Evolutionary conservation across 2,888 invertebrate genomes (phyloP).

Genomic region (Phymatocera aterrima): DNA sequence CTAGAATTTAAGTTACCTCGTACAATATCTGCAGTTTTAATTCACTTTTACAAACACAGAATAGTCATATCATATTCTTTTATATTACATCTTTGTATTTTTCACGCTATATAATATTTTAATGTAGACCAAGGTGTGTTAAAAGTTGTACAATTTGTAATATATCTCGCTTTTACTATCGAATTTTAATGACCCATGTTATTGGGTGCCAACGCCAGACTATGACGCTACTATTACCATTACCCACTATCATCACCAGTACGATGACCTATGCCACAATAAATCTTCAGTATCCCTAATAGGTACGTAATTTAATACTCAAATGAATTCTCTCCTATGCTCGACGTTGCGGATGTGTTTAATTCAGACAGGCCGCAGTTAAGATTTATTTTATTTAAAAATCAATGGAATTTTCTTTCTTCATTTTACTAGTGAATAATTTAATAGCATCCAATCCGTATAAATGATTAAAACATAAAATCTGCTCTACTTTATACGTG

Average conservation of each 20-base stretch:
- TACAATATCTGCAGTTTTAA: background rate
- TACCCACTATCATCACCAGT: slow-evolving; percentile 24
- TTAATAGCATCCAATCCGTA: background rate
- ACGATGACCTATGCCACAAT: slow-evolving; percentile 35
- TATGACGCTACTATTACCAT: slow-evolving; percentile 5
- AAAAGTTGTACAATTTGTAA: slow-evolving; percentile 19
- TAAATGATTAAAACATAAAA: background rate
- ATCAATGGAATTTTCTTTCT: background rate
- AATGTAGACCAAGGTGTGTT: background rate
- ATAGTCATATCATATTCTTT: background rate
- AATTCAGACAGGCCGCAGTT: slow-evolving; percentile 26
- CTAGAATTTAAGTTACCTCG: background rate
- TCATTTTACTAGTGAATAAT: background rate
- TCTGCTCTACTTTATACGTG: no score
- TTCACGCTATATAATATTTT: background rate
- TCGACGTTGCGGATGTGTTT: background rate
- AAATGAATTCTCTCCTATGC: slow-evolving; percentile 12
- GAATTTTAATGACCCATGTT: slow-evolving; percentile 25
- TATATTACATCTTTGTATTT: background rate
- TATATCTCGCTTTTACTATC: slow-evolving; percentile 8
- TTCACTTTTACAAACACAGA: background rate
- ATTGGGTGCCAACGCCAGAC: slow-evolving; percentile 29
- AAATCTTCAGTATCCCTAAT: slow-evolving; percentile 36
- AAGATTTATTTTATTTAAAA: background rate
- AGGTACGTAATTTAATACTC: slow-evolving; percentile 37